phyloP scores from a whole-genome alignment of 2,888 invertebrate species.

The Parnassius apollo region DNA sequence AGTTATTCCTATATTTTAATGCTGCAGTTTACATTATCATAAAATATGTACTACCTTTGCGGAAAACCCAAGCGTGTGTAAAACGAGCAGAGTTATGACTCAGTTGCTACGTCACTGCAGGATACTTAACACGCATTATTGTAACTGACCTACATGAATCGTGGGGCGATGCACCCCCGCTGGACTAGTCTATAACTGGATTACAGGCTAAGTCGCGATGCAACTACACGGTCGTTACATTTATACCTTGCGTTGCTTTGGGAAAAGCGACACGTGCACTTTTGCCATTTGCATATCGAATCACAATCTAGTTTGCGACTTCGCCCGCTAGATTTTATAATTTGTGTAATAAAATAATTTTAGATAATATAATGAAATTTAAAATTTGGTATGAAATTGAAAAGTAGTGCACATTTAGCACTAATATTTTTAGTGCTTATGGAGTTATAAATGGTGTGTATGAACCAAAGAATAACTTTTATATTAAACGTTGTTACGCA shows the following conservation, averaged over 20 bases:
- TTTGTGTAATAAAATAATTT: no score
- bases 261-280: constrained; percentile 9
- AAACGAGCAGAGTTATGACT: constrained; percentile 37
- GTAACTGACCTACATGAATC: constrained; percentile 66
- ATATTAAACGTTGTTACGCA: no score
- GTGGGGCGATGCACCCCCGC: constrained; percentile 59
- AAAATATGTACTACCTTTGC: constrained; percentile 19
- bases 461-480: no score
- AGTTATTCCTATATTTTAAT: no score
- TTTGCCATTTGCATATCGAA: no score
- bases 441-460: no score
- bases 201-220: constrained; percentile 39
- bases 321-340: not conserved
- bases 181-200: constrained; percentile 54
- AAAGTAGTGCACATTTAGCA: no score
- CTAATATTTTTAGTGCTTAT: no score
- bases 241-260: constrained; percentile 4
- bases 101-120: constrained; percentile 31
- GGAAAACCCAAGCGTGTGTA: constrained; percentile 28
- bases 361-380: no score
- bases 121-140: constrained; percentile 43
- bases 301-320: not conserved
- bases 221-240: constrained; percentile 10
- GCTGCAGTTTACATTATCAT: constrained; percentile 4
- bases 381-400: not conserved